Evolutionary conservation across 2,888 invertebrate genomes (phyloP).

Genomic region (Cremastinae sp.): DNA sequence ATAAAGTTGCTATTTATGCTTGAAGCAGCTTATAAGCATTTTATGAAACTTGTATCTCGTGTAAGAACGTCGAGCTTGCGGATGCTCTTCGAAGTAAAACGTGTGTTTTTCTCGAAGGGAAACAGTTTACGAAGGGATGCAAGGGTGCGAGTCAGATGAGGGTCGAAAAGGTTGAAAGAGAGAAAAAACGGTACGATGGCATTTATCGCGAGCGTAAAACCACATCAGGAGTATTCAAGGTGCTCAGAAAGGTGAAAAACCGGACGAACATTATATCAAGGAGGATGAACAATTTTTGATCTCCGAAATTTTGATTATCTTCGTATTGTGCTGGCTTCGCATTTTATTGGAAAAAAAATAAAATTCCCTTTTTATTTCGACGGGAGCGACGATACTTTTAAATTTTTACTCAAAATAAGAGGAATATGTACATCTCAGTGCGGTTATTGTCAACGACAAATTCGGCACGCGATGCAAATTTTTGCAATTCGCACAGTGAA

Average conservation of each 20-base stretch:
- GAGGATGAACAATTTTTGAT: slow-evolving; percentile 3
- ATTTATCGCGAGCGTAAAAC: slow-evolving; percentile 38
- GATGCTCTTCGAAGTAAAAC: slow-evolving; percentile 3
- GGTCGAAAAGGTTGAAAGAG: background rate
- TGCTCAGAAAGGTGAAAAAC: slow-evolving; percentile 9
- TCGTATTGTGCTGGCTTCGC: background rate
- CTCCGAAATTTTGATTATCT: background rate
- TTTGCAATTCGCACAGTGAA: too few relatives aligned
- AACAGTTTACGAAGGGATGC: background rate
- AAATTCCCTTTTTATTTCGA: too few relatives aligned
- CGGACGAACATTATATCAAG: slow-evolving; percentile 14
- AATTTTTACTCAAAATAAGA: background rate
- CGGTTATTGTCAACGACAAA: too few relatives aligned
- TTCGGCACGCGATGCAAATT: too few relatives aligned
- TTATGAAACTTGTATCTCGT: slow-evolving; percentile 56
- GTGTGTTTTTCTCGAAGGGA: slow-evolving; percentile 16
- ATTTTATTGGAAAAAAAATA: background rate
- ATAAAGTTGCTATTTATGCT: slow-evolving; percentile 66
- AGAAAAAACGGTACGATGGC: background rate
- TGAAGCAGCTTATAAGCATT: slow-evolving; percentile 55
- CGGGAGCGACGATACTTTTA: too few relatives aligned
- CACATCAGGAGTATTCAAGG: slow-evolving; percentile 7
- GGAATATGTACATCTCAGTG: too few relatives aligned
- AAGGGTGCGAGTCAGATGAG: background rate
- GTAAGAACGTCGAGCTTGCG: slow-evolving; percentile 22